Evolutionary conservation across 2,888 invertebrate species (phyloP).

Genomic region (Tryphoninae sp.): DNA sequence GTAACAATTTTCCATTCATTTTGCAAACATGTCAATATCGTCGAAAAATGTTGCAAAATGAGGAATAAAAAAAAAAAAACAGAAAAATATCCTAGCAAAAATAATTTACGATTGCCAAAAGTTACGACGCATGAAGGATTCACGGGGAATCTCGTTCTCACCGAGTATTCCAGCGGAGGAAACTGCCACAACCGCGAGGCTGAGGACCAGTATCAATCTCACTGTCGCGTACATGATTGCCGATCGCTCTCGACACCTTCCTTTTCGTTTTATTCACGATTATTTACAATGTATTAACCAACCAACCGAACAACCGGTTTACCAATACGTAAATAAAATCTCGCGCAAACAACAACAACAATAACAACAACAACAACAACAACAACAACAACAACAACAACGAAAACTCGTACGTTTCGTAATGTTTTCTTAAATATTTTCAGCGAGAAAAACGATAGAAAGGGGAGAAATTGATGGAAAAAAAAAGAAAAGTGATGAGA

Average conservation of each 20-base stretch:
- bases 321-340: no score
- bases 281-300: no score
- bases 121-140: neutral
- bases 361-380: no score
- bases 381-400: neutral
- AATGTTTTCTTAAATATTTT: neutral
- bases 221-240: constrained; percentile 69
- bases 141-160: constrained; percentile 69
- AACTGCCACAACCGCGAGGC: constrained; percentile 71
- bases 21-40: neutral
- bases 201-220: constrained; percentile 72
- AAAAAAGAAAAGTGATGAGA: neutral
- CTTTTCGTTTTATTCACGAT: neutral
- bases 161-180: constrained; percentile 78
- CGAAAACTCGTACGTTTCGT: neutral
- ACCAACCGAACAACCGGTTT: neutral
- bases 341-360: no score
- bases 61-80: neutral
- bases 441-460: neutral
- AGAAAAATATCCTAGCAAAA: neutral
- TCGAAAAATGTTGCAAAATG: constrained; percentile 7
- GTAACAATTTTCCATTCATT: no score
- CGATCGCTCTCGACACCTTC: constrained; percentile 1
- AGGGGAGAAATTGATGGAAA: neutral
- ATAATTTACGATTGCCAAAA: no score